Evolutionary conservation across 1,140 invertebrate genomes (phyloP).

Genomic region (Matsumurasca onukii): DNA sequence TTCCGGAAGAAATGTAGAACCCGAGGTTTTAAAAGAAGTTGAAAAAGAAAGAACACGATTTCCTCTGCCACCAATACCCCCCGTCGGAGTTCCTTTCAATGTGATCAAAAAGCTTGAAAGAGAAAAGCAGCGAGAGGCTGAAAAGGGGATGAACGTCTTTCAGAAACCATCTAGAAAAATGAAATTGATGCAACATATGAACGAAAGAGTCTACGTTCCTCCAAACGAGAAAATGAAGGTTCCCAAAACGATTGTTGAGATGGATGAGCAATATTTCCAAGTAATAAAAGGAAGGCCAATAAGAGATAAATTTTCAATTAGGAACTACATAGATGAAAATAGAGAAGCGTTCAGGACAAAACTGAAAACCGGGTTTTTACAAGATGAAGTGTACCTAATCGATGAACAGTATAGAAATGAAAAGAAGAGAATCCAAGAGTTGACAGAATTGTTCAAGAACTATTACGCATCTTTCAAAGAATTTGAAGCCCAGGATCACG

Average conservation of each 20-base stretch:
- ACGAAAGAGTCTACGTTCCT: constrained; percentile 16
- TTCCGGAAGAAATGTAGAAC: constrained; percentile 7
- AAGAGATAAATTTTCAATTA: constrained; percentile 3
- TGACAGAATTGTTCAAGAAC: constrained; percentile 12
- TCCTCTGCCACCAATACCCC: background rate
- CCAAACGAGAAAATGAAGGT: constrained; percentile 7
- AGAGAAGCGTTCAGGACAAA: constrained; percentile 9
- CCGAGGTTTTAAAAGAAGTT: background rate
- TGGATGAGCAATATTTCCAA: background rate
- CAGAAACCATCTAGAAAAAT: constrained; percentile 8
- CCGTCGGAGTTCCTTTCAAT: background rate
- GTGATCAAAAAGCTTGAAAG: background rate
- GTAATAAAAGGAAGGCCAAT: constrained; percentile 20
- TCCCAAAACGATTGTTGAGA: background rate
- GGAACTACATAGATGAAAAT: constrained; percentile 14
- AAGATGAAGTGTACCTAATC: constrained; percentile 21
- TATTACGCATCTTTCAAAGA: constrained; percentile 21
- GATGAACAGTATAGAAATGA: constrained; percentile 21
- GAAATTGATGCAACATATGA: constrained; percentile 3
- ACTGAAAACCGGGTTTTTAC: constrained; percentile 17
- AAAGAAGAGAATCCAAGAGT: constrained; percentile 12
- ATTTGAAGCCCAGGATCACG: constrained; percentile 25
- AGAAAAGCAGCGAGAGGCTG: background rate
- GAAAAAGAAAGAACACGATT: background rate
- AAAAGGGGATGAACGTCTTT: background rate